Percentiles rank a stretch among this genome's conserved stretches.
Evolutionary conservation across 2,113 vertebrate species (phyloP).

Genomic region (Calypte anna): DNA sequence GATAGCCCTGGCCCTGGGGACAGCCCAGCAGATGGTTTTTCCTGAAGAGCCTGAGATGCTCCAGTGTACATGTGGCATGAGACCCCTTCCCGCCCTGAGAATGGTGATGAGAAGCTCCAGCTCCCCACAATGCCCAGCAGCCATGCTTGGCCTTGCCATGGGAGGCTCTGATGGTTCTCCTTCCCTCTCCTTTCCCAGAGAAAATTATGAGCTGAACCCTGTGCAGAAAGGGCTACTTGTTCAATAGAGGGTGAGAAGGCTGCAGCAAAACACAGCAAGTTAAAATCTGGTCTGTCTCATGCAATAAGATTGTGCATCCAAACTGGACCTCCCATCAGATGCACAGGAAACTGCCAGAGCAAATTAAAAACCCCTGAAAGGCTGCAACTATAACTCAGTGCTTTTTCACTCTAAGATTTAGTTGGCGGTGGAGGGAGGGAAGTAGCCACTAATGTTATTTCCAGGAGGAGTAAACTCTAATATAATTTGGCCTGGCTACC

Average conservation of each 20-base stretch:
- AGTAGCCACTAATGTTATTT: constrained; percentile 52
- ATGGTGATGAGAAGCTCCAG: neutral
- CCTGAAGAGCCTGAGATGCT: neutral
- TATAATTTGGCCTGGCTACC: constrained; percentile 72
- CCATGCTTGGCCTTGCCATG: accelerated
- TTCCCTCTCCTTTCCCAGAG: neutral
- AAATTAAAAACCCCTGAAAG: constrained; percentile 64
- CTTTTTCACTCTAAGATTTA: constrained; percentile 62
- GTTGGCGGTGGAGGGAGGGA: neutral
- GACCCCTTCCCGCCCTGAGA: neutral
- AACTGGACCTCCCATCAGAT: neutral
- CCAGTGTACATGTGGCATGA: accelerated
- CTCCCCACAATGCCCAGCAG: neutral
- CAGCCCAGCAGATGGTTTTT: neutral
- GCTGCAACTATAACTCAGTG: constrained; percentile 58
- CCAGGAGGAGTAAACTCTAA: constrained; percentile 71
- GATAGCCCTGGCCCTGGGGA: neutral
- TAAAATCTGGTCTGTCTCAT: neutral
- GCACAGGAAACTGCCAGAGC: constrained; percentile 24
- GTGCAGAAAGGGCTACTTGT: neutral
- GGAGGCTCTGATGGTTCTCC: neutral
- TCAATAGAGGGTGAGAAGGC: neutral
- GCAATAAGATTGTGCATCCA: neutral
- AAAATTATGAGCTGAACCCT: neutral
- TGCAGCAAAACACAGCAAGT: neutral